phyloP scores from a whole-genome alignment of 1,140 invertebrate genomes.

The Drosophila setifemur region DNA sequence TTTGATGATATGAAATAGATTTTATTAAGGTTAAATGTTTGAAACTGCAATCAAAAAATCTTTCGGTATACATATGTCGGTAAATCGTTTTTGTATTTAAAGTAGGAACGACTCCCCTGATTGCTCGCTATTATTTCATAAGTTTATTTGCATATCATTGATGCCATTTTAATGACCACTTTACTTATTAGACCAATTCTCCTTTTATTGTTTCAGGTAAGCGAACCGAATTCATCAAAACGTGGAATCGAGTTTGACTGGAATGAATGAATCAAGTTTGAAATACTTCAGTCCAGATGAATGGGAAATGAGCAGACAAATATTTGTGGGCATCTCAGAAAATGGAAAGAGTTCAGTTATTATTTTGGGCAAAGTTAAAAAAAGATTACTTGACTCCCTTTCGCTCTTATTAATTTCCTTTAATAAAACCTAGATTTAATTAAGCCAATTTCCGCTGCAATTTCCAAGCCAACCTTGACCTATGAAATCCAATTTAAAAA shows the following conservation, averaged over 20 bases:
- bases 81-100: not conserved
- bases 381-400: not conserved
- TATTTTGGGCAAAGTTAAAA: not conserved
- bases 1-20: not conserved
- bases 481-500: not conserved
- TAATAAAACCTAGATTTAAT: not conserved
- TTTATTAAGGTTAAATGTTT: slow-evolving; percentile 10
- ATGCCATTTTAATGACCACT: slow-evolving; percentile 27
- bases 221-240: slow-evolving; percentile 37
- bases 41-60: not conserved
- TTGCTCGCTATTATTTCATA: not conserved
- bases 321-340: not conserved
- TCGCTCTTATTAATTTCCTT: not conserved
- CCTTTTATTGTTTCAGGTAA: slow-evolving; percentile 35
- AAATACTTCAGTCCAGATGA: not conserved
- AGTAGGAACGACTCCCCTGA: not conserved
- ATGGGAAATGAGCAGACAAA: not conserved
- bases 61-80: not conserved
- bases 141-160: slow-evolving; percentile 9
- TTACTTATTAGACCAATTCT: slow-evolving; percentile 36
- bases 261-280: not conserved
- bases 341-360: not conserved
- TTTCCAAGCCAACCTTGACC: slow-evolving; percentile 15
- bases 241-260: slow-evolving; percentile 21
- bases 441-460: not conserved